Conservation (phyloP, 2,113 vertebrate species). For the Eupsittula cactorum region DNA sequence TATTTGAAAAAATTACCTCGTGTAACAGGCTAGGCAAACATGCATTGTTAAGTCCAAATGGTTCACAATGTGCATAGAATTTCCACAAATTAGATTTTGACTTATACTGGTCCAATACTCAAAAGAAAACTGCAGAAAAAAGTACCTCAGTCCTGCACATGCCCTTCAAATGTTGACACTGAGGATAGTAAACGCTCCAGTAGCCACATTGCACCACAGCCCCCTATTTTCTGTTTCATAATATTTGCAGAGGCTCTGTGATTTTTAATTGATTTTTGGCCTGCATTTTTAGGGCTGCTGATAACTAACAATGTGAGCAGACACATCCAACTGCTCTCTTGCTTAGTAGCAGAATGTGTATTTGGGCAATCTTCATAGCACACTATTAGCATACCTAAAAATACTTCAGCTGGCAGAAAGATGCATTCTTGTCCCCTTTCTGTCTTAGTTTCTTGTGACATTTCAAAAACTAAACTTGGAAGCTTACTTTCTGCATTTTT, state of each 20-base stretch:
- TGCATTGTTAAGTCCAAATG: background rate
- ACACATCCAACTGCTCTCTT: background rate
- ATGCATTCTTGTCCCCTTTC: background rate
- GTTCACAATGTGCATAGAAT: background rate
- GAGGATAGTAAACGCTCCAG: background rate
- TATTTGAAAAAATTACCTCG: background rate
- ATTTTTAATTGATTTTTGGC: background rate
- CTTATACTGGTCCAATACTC: background rate
- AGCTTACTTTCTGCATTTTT: background rate
- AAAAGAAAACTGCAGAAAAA: background rate
- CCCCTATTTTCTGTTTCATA: background rate
- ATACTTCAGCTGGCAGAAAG: background rate
- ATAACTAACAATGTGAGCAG: background rate
- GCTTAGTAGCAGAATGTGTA: background rate
- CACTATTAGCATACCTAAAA: background rate
- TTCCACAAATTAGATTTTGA: background rate
- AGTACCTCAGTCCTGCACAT: rapidly evolving
- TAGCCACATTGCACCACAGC: background rate
- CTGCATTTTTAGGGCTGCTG: background rate
- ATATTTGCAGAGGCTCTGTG: background rate
- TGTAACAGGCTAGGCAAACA: background rate
- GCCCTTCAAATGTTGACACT: background rate
- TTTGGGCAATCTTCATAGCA: background rate
- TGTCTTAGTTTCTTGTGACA: background rate
- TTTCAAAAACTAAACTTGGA: background rate